A percentile compares a stretch with the other conserved stretches of the same genome.
Conservation (phyloP, 2,113 vertebrate species). For the Recurvirostra avosetta region DNA sequence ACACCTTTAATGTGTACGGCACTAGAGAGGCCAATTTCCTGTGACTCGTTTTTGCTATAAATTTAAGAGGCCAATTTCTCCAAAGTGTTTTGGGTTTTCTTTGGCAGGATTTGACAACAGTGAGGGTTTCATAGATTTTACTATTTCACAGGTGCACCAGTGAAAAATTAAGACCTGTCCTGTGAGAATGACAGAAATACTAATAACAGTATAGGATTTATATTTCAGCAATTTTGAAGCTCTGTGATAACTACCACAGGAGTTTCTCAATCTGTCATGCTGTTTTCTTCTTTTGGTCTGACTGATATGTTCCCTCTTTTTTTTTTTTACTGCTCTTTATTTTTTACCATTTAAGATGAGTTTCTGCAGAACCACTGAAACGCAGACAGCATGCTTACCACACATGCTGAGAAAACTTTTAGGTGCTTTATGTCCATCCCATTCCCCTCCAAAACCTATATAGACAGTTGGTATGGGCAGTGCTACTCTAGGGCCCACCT, state of each 20-base stretch:
- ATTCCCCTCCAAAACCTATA: background rate
- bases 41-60: constrained; percentile 6
- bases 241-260: background rate
- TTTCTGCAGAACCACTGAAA: background rate
- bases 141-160: background rate
- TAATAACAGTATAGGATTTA: background rate
- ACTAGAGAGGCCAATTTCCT: constrained; percentile 4
- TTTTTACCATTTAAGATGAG: background rate
- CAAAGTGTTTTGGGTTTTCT: background rate
- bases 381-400: background rate
- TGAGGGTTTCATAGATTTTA: background rate
- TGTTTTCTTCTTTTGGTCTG: background rate
- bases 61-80: constrained; percentile 13
- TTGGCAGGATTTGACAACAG: background rate
- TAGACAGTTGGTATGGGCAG: background rate
- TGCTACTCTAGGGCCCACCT: background rate
- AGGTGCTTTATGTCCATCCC: background rate
- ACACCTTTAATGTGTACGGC: background rate
- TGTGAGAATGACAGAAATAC: background rate
- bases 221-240: background rate
- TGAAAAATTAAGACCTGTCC: background rate
- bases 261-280: background rate
- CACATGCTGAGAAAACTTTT: background rate
- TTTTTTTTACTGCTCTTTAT: background rate
- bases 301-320: background rate